A percentile compares a stretch with the other conserved stretches of the same genome.
phyloP scores from a whole-genome alignment of 2,113 vertebrate species.

The Neogale vison region DNA sequence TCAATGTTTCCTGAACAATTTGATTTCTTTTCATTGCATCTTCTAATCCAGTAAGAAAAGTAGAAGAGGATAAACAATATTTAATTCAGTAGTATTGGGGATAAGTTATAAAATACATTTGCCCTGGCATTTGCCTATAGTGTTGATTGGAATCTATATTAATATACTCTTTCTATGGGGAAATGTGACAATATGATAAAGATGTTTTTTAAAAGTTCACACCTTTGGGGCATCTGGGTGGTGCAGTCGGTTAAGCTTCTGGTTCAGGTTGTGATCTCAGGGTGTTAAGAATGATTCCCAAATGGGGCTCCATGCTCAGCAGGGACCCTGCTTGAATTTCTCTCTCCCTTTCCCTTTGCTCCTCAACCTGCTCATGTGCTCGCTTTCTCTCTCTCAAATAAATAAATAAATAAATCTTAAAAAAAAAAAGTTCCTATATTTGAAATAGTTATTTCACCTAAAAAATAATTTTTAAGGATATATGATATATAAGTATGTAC shows the following conservation, averaged over 20 bases:
- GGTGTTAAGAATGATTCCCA: not conserved
- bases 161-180: not conserved
- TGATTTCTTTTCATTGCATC: not conserved
- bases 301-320: not conserved
- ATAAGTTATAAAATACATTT: not conserved
- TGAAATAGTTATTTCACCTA: not conserved
- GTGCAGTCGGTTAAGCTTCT: not conserved
- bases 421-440: not conserved
- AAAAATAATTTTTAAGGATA: constrained; percentile 17
- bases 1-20: not conserved
- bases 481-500: not conserved
- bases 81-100: not conserved
- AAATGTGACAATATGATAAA: constrained; percentile 11
- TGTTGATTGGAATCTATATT: not conserved
- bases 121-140: not conserved
- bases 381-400: not conserved
- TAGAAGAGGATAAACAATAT: not conserved
- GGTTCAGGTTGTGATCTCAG: not conserved
- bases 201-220: not conserved
- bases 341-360: not conserved
- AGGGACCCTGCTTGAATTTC: not conserved
- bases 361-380: not conserved
- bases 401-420: not conserved
- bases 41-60: constrained; percentile 17
- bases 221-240: not conserved